Percentiles rank a stretch among this genome's conserved stretches.
phyloP scores from a whole-genome alignment of 2,888 invertebrate genomes.

The Electrophaes corylata region DNA sequence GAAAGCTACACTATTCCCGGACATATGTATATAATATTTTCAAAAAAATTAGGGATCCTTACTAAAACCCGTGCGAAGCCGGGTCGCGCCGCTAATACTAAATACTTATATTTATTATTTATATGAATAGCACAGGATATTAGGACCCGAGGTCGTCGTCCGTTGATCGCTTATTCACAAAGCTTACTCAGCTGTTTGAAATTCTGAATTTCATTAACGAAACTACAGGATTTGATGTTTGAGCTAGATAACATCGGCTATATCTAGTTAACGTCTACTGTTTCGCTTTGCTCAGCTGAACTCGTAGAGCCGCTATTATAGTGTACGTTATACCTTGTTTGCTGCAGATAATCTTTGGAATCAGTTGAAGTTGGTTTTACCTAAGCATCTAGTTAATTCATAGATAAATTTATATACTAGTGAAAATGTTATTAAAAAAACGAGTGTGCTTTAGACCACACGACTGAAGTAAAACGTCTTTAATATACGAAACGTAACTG shows the following conservation, averaged over 20 bases:
- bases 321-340: background rate
- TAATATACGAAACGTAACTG: too few relatives aligned
- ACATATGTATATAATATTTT: too few relatives aligned
- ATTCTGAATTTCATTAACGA: slow-evolving; percentile 39
- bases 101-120: too few relatives aligned
- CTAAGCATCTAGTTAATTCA: too few relatives aligned
- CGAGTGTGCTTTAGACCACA: too few relatives aligned
- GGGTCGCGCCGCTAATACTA: too few relatives aligned
- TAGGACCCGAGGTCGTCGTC: slow-evolving; percentile 6
- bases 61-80: too few relatives aligned
- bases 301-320: background rate
- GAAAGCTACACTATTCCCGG: too few relatives aligned
- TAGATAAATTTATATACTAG: too few relatives aligned
- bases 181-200: slow-evolving; percentile 32
- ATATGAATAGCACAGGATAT: background rate
- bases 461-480: too few relatives aligned
- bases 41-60: too few relatives aligned
- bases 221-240: slow-evolving; percentile 31
- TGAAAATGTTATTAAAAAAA: too few relatives aligned
- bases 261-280: slow-evolving; percentile 30
- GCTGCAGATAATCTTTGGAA: background rate
- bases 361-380: background rate
- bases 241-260: slow-evolving; percentile 35
- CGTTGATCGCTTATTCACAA: slow-evolving; percentile 32
- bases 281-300: slow-evolving; percentile 27